These are phyloP conservation scores for Drosophila parthenogenetica DNA, from an alignment of 2,888 invertebrate genomes.

Conservation along the genomic window DNA sequence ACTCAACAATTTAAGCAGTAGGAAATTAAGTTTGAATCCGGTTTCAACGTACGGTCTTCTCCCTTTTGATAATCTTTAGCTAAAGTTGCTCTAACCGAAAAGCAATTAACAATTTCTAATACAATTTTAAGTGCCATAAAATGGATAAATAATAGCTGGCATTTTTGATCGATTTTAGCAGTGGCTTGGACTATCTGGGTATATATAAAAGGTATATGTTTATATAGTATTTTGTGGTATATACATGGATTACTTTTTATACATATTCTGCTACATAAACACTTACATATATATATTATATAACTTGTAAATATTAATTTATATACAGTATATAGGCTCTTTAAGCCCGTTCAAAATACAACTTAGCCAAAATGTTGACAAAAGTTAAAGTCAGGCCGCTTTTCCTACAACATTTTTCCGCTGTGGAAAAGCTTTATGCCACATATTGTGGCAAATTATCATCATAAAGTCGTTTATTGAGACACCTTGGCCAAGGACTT, in stretches of 20 bases:
- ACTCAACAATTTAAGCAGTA: not conserved
- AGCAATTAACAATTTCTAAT: slow-evolving; percentile 46
- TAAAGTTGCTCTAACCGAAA: slow-evolving; percentile 22
- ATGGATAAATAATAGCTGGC: slow-evolving; percentile 36
- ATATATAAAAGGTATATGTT: too few relatives aligned
- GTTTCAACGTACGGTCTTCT: not conserved
- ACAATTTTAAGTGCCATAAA: slow-evolving; percentile 42
- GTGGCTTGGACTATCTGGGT: too few relatives aligned
- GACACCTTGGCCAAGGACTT: slow-evolving; percentile 50
- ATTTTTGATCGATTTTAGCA: too few relatives aligned
- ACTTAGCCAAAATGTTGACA: slow-evolving; percentile 6
- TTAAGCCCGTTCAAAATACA: not conserved
- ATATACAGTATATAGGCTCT: not conserved
- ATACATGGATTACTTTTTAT: too few relatives aligned
- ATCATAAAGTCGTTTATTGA: slow-evolving; percentile 60
- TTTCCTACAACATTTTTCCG: not conserved
- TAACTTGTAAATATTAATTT: too few relatives aligned
- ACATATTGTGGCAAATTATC: slow-evolving; percentile 60
- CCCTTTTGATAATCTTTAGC: slow-evolving; percentile 4
- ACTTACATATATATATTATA: too few relatives aligned
- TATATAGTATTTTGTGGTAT: too few relatives aligned
- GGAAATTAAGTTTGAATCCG: not conserved
- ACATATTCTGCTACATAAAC: too few relatives aligned
- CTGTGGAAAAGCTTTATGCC: slow-evolving; percentile 35
- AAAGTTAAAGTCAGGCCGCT: slow-evolving; percentile 4